phyloP scores from a whole-genome alignment of 2,797 vertebrate genomes.

The Rousettus madagascariensis region DNA sequence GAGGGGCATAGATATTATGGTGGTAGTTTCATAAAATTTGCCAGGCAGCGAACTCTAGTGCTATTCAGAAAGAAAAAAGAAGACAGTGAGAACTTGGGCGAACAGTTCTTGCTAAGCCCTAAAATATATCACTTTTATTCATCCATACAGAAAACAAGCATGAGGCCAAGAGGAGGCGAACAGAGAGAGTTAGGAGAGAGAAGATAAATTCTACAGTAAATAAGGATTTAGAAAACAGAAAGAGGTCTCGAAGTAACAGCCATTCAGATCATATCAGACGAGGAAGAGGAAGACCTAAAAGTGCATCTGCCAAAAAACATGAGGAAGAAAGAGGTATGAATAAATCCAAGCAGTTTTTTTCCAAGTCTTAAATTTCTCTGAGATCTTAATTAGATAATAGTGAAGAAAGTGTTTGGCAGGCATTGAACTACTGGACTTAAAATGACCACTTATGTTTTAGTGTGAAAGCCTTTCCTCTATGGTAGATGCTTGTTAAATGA shows the following conservation, averaged over 20 bases:
- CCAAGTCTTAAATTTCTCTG: background rate
- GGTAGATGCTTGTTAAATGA: slow-evolving; percentile 14
- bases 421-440: slow-evolving; percentile 30
- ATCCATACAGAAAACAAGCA: slow-evolving; percentile 91
- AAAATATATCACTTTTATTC: slow-evolving; percentile 73
- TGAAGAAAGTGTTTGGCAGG: slow-evolving; percentile 27
- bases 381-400: background rate
- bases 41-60: slow-evolving; percentile 43
- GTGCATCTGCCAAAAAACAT: slow-evolving; percentile 93
- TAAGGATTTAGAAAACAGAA: slow-evolving; percentile 94
- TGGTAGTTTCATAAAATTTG: slow-evolving; percentile 24
- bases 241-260: slow-evolving; percentile 92
- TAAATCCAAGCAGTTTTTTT: slow-evolving; percentile 40
- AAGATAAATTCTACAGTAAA: slow-evolving; percentile 91
- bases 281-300: slow-evolving; percentile 95
- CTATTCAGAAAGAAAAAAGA: slow-evolving; percentile 35
- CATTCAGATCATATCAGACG: slow-evolving; percentile 95
- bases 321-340: slow-evolving; percentile 96
- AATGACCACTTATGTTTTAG: background rate
- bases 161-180: slow-evolving; percentile 94
- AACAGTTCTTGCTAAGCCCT: slow-evolving; percentile 49
- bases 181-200: slow-evolving; percentile 94
- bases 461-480: slow-evolving; percentile 50
- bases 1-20: background rate
- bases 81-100: background rate